Conservation (phyloP, 1,140 invertebrate genomes). For the Onthophagus taurus region DNA sequence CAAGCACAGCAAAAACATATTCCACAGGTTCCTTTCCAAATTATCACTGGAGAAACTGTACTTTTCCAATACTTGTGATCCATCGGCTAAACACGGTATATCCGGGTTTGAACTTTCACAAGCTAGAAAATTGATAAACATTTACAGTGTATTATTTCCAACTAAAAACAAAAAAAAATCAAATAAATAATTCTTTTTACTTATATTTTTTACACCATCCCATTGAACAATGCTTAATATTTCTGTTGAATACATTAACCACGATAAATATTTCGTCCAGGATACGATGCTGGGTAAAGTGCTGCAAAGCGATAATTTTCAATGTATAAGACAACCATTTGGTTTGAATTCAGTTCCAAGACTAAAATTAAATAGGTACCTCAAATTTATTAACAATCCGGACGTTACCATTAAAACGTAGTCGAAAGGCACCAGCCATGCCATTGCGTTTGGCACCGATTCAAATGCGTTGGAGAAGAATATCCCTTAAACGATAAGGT, state of each 20-base stretch:
- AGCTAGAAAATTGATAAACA: conserved; percentile 43
- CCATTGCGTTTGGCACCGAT: conserved; percentile 67
- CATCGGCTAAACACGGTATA: conserved; percentile 60
- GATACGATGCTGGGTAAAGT: conserved; percentile 67
- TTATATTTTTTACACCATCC: conserved; percentile 64
- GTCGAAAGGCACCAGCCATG: conserved; percentile 79
- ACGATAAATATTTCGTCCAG: conserved; percentile 85
- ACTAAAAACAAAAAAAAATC: background rate
- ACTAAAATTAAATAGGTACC: conserved; percentile 54
- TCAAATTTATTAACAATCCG: conserved; percentile 72
- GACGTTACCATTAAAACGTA: conserved; percentile 81
- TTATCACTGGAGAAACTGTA: conserved; percentile 61
- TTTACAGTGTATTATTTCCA: background rate
- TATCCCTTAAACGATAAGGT: conserved; percentile 48
- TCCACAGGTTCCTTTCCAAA: conserved; percentile 53
- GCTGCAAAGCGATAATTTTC: conserved; percentile 40
- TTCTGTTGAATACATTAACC: conserved; percentile 89
- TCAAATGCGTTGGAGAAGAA: conserved; percentile 79
- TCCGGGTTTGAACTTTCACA: conserved; percentile 47
- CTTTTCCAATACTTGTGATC: conserved; percentile 57
- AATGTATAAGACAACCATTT: background rate
- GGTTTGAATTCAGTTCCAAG: conserved; percentile 37
- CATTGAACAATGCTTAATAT: conserved; percentile 73
- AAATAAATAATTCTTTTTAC: conserved; percentile 44
- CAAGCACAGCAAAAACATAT: conserved; percentile 54